Conservation (phyloP, 2,888 invertebrate genomes). For the Itoplectis maculator region DNA sequence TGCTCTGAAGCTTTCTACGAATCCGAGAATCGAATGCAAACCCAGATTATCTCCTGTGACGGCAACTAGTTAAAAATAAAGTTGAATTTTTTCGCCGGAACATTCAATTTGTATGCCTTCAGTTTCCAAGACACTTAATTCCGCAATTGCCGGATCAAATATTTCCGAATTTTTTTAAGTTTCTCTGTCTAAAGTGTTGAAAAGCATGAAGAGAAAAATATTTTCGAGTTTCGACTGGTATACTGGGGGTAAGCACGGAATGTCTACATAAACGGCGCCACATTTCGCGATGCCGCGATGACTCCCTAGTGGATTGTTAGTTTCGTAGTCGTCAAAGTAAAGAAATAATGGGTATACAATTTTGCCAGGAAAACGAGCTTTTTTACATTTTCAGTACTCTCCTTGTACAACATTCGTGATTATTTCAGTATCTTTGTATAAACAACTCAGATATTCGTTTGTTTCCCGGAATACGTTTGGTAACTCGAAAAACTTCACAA, state of each 20-base stretch:
- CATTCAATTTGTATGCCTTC: too few species aligned
- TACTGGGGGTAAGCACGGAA: constrained; percentile 34
- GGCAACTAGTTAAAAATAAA: too few species aligned
- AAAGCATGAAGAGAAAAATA: too few species aligned
- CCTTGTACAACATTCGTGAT: constrained; percentile 40
- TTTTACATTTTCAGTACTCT: constrained; percentile 28
- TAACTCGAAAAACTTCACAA: constrained; percentile 41
- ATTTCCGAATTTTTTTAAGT: too few species aligned
- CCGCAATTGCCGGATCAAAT: too few species aligned
- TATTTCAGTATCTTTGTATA: constrained; percentile 25
- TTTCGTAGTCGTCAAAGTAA: constrained; percentile 56
- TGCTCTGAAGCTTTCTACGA: too few species aligned
- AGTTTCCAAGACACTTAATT: too few species aligned
- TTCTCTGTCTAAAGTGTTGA: too few species aligned
- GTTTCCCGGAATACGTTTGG: constrained; percentile 24
- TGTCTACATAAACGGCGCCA: constrained; percentile 44
- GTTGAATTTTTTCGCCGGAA: too few species aligned
- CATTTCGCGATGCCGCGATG: constrained; percentile 51
- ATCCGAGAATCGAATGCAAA: too few species aligned
- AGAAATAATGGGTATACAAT: constrained; percentile 40
- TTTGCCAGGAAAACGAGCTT: neutral
- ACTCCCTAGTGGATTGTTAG: constrained; percentile 54
- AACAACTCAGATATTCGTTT: constrained; percentile 23
- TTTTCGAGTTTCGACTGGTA: too few species aligned
- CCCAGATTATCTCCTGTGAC: too few species aligned